Evolutionary conservation across 1,140 invertebrate genomes (phyloP).

Genomic region (Leptopilina clavipes): DNA sequence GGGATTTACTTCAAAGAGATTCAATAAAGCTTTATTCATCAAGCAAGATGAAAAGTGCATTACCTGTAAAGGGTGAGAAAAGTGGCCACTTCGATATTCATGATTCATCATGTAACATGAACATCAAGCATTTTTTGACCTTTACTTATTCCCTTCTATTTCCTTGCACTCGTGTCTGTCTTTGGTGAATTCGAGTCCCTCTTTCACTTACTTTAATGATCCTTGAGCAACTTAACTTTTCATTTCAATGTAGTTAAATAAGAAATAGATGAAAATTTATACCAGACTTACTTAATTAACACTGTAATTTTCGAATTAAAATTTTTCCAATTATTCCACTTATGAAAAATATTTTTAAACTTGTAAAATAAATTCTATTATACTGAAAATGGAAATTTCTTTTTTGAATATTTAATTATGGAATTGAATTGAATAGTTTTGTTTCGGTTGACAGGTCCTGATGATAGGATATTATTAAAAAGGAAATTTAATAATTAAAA

Average conservation of each 20-base stretch:
- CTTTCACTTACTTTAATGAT: constrained; percentile 1
- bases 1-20: constrained; percentile 14
- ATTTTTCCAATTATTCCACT: no score
- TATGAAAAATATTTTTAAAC: no score
- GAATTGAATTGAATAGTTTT: no score
- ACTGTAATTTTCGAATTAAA: no score
- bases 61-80: not conserved
- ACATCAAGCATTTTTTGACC: not conserved
- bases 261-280: no score
- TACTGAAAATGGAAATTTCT: no score
- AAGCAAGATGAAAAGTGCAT: not conserved
- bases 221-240: not conserved
- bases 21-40: constrained; percentile 20
- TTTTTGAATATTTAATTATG: no score
- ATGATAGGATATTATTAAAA: no score
- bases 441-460: no score
- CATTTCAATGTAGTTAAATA: not conserved
- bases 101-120: constrained; percentile 1
- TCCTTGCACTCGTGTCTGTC: not conserved
- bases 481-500: constrained; percentile 15
- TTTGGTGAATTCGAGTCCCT: not conserved
- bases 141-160: not conserved
- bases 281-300: no score
- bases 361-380: no score
- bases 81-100: not conserved